A percentile compares a stretch with the other conserved stretches of the same genome.
phyloP scores from a whole-genome alignment of 2,113 vertebrate genomes.

The Esox niger region DNA sequence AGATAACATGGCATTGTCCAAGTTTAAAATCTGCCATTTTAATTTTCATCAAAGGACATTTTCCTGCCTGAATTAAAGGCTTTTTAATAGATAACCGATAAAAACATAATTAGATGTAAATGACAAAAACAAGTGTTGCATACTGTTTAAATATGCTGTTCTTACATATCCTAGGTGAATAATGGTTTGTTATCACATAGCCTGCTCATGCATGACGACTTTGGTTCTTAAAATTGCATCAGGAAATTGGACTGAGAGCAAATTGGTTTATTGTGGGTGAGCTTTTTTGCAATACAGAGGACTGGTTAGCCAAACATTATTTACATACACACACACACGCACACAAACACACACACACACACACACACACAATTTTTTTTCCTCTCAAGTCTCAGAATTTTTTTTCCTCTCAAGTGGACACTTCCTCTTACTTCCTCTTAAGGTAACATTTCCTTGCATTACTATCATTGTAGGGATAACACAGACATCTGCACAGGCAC shows the following conservation, averaged over 20 bases:
- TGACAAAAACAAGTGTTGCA: background rate
- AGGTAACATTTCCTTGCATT: too few species aligned
- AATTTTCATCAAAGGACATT: too few species aligned
- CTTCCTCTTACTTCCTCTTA: too few species aligned
- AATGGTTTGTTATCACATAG: background rate
- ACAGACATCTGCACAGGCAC: conserved; percentile 1
- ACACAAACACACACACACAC: too few species aligned
- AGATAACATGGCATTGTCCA: too few species aligned
- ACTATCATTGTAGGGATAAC: too few species aligned
- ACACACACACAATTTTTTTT: too few species aligned
- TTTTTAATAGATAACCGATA: background rate
- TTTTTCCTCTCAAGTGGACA: background rate
- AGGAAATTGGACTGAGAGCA: background rate
- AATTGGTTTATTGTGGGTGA: background rate
- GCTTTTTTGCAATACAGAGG: background rate
- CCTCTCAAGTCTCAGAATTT: too few species aligned
- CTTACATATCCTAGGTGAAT: background rate
- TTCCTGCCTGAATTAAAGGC: too few species aligned
- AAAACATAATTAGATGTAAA: background rate
- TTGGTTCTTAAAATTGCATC: background rate
- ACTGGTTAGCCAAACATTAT: background rate
- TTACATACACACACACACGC: background rate
- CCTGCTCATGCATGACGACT: background rate
- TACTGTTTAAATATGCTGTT: background rate
- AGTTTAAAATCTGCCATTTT: too few species aligned